Evolutionary conservation across 2,888 invertebrate genomes (phyloP), one percentile per base, ranked within the genome.

Genomic region (Dasypogon diadema): DNA sequence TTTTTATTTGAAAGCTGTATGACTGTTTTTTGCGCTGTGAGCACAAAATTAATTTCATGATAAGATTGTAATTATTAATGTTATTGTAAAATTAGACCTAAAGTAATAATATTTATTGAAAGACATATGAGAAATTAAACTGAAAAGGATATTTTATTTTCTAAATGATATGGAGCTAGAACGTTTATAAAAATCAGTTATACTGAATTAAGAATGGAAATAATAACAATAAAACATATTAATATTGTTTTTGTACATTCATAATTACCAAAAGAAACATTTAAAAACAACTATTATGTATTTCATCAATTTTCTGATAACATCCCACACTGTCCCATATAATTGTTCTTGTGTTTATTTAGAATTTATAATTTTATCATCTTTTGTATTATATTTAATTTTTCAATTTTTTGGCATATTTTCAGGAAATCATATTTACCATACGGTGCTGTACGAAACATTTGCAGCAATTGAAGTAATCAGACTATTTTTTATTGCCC

Each of bases 21-120:
- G 75, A 75, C 75, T 75, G 75, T 75, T 75, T n/a, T 75, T 75
- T 75, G 75, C 75, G 75, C 75, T 75, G 75, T 75, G 75, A 75
- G 75, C 75, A 75, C 75, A 75, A 75, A 70, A 75, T 65, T 55
- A 65, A 75, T 65, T 75, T 75, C 75, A 75, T 60, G 51, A 75
- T 54, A 58, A 75, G 63, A 75, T 60, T 74, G 51, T 70, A 70
- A 70, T 70, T 54, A 70, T 70, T 70, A 65, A 54, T 70, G 54
- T 54, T 70, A 70, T 70, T 70, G 70, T 70, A 70, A 70, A 54
- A 70, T 70, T 70, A 54, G 54, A 34, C 54, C 30, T 54, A 54
- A 70, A 70, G 54, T 70, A 70, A 70, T 70, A 70, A 70, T 70
- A 70, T 70, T 70, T 70, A 70, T 70, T 70, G 70, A 70, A 70